Evolutionary conservation across 2,797 vertebrate genomes (phyloP).

Genomic region (Xiphorhynchus erythropygius): DNA sequence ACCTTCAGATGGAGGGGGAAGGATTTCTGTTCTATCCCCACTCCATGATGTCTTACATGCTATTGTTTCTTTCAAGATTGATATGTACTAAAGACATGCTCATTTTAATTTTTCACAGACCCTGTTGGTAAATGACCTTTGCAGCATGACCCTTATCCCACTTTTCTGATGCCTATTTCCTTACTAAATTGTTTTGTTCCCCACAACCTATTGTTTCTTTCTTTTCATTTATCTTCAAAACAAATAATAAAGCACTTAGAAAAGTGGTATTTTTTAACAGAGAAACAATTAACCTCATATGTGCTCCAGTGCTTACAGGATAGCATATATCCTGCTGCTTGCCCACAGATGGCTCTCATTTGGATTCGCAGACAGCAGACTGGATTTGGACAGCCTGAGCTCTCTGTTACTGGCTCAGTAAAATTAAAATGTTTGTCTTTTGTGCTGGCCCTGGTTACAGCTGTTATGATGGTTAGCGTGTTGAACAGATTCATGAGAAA

Average conservation of each 20-base stretch:
- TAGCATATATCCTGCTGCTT: slow-evolving; percentile 12
- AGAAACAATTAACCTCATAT: slow-evolving; percentile 47
- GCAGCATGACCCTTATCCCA: slow-evolving; percentile 25
- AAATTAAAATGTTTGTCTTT: slow-evolving; percentile 16
- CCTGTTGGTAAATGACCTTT: slow-evolving; percentile 59
- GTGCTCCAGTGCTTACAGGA: slow-evolving; percentile 4
- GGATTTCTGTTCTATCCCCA: not conserved
- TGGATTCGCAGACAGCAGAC: not conserved
- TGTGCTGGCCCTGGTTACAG: not conserved
- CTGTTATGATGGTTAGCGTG: not conserved
- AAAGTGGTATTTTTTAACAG: slow-evolving; percentile 57
- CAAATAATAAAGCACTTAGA: slow-evolving; percentile 52
- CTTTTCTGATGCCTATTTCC: slow-evolving; percentile 60
- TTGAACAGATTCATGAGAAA: not conserved
- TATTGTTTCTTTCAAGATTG: slow-evolving; percentile 25
- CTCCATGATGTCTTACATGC: not conserved
- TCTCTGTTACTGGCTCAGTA: not conserved
- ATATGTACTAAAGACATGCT: not conserved
- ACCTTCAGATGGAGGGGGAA: not conserved
- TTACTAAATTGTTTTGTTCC: slow-evolving; percentile 66
- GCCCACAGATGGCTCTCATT: slow-evolving; percentile 62
- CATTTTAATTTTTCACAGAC: slow-evolving; percentile 55
- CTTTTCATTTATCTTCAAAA: slow-evolving; percentile 64
- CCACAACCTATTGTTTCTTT: slow-evolving; percentile 49
- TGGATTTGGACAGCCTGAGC: not conserved